phyloP scores from a whole-genome alignment of 2,888 invertebrate species.

The Oxycera nigricornis region DNA sequence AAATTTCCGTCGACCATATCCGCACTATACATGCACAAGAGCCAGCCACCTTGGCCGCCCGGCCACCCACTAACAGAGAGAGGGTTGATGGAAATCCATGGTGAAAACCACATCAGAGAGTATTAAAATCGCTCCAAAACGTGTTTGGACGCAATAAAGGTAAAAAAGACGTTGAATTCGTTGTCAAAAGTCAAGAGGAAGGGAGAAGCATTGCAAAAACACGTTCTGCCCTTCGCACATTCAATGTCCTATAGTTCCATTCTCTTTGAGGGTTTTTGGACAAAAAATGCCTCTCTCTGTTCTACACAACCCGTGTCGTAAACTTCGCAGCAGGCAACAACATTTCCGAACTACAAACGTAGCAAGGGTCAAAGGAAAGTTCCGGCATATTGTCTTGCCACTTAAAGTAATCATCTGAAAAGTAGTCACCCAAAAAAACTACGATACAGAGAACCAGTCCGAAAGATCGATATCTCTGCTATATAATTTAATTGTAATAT shows the following conservation, averaged over 20 bases:
- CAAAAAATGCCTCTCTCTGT: not conserved
- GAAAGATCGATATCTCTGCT: slow-evolving; percentile 37
- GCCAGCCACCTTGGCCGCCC: not conserved
- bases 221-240: not conserved
- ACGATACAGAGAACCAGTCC: not conserved
- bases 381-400: slow-evolving; percentile 39
- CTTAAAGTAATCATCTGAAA: slow-evolving; percentile 37
- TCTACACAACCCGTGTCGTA: not conserved
- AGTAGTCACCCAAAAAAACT: slow-evolving; percentile 8
- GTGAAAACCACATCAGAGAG: slow-evolving; percentile 35
- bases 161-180: slow-evolving; percentile 32
- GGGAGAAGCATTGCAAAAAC: slow-evolving; percentile 10
- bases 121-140: slow-evolving; percentile 32
- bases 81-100: slow-evolving; percentile 6
- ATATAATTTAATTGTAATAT: slow-evolving; percentile 40
- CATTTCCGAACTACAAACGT: slow-evolving; percentile 5
- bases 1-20: not conserved
- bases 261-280: not conserved
- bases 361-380: slow-evolving; percentile 22
- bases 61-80: not conserved
- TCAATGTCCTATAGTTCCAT: not conserved
- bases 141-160: slow-evolving; percentile 36
- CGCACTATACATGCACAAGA: not conserved
- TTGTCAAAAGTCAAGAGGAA: slow-evolving; percentile 29
- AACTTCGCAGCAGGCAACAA: slow-evolving; percentile 1